A percentile compares a stretch with the other conserved stretches of the same genome.
Conservation (phyloP, 2,888 invertebrate species). For the Pharmacophagus antenor region DNA sequence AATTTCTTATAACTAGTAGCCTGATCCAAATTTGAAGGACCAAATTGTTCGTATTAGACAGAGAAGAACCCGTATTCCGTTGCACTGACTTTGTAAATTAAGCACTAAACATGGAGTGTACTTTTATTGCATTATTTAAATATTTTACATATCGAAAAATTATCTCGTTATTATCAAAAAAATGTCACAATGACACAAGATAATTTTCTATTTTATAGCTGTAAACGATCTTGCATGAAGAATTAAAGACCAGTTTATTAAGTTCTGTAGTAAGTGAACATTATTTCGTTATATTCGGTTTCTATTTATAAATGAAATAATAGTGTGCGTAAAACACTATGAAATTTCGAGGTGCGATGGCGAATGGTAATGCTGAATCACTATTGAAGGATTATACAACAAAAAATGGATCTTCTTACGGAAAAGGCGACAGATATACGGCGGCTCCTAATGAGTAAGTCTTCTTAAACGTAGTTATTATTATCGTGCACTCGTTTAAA, state of each 20-base stretch:
- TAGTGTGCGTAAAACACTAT: slow-evolving; percentile 49
- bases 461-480: slow-evolving; percentile 29
- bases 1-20: too few relatives aligned
- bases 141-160: too few relatives aligned
- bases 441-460: slow-evolving; percentile 77
- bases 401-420: slow-evolving; percentile 64
- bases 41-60: too few relatives aligned
- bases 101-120: too few relatives aligned
- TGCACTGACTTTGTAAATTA: too few relatives aligned
- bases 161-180: too few relatives aligned
- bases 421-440: slow-evolving; percentile 71
- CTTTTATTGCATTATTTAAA: too few relatives aligned
- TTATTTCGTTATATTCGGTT: slow-evolving; percentile 24
- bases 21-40: too few relatives aligned
- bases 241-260: slow-evolving; percentile 7
- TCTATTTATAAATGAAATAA: slow-evolving; percentile 13
- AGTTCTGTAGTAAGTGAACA: slow-evolving; percentile 22
- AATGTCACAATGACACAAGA: too few relatives aligned
- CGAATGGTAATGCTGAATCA: slow-evolving; percentile 50
- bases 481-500: slow-evolving; percentile 15
- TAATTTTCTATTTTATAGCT: slow-evolving; percentile 24
- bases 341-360: slow-evolving; percentile 56
- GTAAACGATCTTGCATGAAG: not conserved
- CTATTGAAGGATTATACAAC: slow-evolving; percentile 39
- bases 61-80: too few relatives aligned